Base-by-base conservation (phyloP, 2,113 vertebrate species). In the Cryptoleucopteryx plumbea region DNA sequence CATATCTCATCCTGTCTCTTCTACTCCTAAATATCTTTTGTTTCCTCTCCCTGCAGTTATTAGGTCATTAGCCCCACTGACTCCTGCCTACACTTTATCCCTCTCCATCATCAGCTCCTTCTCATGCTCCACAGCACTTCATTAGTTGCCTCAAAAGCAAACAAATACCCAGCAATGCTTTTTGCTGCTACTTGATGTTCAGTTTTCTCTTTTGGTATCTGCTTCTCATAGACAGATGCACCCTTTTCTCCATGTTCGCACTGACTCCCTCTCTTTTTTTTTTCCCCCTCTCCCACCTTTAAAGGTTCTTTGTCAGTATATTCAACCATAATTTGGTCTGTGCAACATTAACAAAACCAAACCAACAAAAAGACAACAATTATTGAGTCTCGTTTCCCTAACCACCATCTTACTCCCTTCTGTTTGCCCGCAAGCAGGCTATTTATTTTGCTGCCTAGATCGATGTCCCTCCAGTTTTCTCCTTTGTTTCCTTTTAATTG, bases 1-100 rank as follows among this genome's bases (percentile, higher is more conserved):
- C 82, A 68, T 87, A 50, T 22, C 82, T 95, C 88, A 91, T 67
- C 47, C 65, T 92, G 88, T 75, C 74, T 94, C 61, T 72, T 80
- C 79, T 84, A 59, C 50, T 67, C 38, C 63, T 67, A 50, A 90
- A 45, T 21, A 65, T 67, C 85, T 79, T 93, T 75, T 87, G 66
- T 63, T 87, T 88, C 74, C 26, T 59, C 43, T 77, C 31, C 80
- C 53, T 90, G 58, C 82, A 90, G 66, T 75, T 77, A 91, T 92
- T 32, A 70, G 74, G 71, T 48, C 91, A 81, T 93, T 90, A 90
- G 71, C 53, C 67, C 53, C 63, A 56, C 48, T 70, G 82, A 86
- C 55, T 95, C 40, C 71, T 86, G 71, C 88, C 91, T 77, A 53
- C 48, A 14, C 58, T 63, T 75, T 56, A 82, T 71, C 67, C 70